A percentile compares a stretch with the other conserved stretches of the same genome.
phyloP scores from a whole-genome alignment of 2,113 vertebrate species.

The Otocyon megalotis region DNA sequence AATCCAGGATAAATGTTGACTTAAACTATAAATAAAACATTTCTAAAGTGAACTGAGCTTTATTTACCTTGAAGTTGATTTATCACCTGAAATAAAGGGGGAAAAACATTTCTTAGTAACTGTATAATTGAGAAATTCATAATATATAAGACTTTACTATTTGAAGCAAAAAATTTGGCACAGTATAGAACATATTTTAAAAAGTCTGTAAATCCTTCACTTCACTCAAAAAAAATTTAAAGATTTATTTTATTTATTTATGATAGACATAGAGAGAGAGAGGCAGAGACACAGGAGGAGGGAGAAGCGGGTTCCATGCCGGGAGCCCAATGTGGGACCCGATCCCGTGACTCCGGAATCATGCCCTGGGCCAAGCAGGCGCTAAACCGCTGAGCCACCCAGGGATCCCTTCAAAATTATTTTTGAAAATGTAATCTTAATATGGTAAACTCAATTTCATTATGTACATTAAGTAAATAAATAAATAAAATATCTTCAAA shows the following conservation, averaged over 20 bases:
- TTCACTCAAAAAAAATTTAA: neutral
- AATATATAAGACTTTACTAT: neutral
- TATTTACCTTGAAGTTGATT: neutral
- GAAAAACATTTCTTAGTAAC: neutral
- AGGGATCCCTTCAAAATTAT: neutral
- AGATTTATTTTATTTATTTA: too few relatives aligned
- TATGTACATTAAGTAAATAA: neutral
- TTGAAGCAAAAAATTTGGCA: neutral
- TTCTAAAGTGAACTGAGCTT: constrained; percentile 4
- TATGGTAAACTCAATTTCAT: neutral
- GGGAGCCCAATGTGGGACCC: too few relatives aligned
- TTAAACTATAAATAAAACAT: neutral
- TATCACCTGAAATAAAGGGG: neutral
- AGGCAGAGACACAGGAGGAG: too few relatives aligned
- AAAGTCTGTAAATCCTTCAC: neutral
- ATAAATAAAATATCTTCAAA: neutral
- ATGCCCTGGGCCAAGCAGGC: too few relatives aligned
- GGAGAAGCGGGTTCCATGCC: too few relatives aligned
- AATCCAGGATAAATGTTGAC: neutral
- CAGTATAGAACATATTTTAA: neutral
- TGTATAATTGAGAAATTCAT: neutral
- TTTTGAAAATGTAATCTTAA: constrained; percentile 9
- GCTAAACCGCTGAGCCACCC: too few relatives aligned
- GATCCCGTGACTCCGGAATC: too few relatives aligned
- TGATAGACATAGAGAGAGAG: too few relatives aligned